Conservation (phyloP, 2,797 vertebrate species). For the Liasis olivaceus region DNA sequence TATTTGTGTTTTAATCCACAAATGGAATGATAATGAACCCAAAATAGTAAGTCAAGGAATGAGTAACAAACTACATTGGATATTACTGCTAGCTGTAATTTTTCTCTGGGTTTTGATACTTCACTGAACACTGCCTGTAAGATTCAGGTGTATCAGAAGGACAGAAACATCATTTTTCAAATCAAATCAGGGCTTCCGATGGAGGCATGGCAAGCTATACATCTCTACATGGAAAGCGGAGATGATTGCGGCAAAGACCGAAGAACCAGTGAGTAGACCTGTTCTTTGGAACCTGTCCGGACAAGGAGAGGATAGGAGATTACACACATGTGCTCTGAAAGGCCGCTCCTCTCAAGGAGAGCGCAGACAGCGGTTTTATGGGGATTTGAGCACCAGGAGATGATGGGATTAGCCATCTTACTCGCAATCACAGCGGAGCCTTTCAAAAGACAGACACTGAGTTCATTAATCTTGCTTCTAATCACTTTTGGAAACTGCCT, state of each 20-base stretch:
- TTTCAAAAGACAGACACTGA: not conserved
- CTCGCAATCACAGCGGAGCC: not conserved
- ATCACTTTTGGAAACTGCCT: not conserved
- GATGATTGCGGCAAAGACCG: not conserved
- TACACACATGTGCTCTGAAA: not conserved
- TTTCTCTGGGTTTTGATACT: not conserved
- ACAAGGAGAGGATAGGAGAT: not conserved
- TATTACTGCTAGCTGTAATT: not conserved
- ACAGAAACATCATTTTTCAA: not conserved
- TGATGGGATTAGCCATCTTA: not conserved
- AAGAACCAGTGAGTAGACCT: not conserved
- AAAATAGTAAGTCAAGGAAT: not conserved
- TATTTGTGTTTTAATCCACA: not conserved
- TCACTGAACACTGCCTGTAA: no score
- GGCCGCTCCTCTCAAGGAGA: not conserved
- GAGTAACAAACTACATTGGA: not conserved
- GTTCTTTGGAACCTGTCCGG: not conserved
- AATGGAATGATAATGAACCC: not conserved
- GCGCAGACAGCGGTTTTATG: not conserved
- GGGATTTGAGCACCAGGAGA: not conserved
- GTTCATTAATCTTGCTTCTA: not conserved
- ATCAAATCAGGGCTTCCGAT: not conserved
- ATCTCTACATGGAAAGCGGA: not conserved
- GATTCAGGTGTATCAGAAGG: not conserved
- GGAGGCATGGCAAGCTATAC: not conserved